phyloP scores from a whole-genome alignment of 2,113 vertebrate species.

The Eubucco bourcierii region DNA sequence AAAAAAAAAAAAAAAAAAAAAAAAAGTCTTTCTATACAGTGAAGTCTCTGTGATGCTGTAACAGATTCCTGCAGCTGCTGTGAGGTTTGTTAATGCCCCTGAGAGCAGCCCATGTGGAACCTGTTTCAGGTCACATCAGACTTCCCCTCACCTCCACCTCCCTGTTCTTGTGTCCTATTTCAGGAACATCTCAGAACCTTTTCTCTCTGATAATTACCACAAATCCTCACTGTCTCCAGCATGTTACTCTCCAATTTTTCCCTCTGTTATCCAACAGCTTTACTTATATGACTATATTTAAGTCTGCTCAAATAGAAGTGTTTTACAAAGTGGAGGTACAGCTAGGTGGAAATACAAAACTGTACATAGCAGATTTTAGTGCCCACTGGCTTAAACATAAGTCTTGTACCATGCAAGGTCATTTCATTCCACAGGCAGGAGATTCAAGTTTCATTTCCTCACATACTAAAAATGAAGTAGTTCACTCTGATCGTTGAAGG shows the following conservation, averaged over 20 bases:
- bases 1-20: no score
- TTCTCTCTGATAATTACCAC: not conserved
- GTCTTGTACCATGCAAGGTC: slow-evolving; percentile 42
- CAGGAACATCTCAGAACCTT: not conserved
- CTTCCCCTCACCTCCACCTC: not conserved
- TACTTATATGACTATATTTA: slow-evolving; percentile 10
- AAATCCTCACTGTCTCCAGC: not conserved
- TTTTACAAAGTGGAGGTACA: slow-evolving; percentile 9
- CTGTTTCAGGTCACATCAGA: not conserved
- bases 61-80: not conserved
- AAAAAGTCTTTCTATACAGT: not conserved
- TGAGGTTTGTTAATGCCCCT: accelerated
- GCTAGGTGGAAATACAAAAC: slow-evolving; percentile 5
- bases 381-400: slow-evolving; percentile 43
- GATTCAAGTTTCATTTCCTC: slow-evolving; percentile 53
- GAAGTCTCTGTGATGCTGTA: not conserved
- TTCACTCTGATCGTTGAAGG: slow-evolving; percentile 23
- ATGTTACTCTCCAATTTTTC: not conserved
- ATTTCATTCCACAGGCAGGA: slow-evolving; percentile 40
- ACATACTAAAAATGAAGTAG: slow-evolving; percentile 44
- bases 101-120: not conserved
- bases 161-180: not conserved
- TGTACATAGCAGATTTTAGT: slow-evolving; percentile 10
- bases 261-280: not conserved
- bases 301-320: not conserved